These are phyloP conservation scores for Ceratosolen solmsi DNA, from an alignment of 1,140 invertebrate species.

Conservation along the genomic window DNA sequence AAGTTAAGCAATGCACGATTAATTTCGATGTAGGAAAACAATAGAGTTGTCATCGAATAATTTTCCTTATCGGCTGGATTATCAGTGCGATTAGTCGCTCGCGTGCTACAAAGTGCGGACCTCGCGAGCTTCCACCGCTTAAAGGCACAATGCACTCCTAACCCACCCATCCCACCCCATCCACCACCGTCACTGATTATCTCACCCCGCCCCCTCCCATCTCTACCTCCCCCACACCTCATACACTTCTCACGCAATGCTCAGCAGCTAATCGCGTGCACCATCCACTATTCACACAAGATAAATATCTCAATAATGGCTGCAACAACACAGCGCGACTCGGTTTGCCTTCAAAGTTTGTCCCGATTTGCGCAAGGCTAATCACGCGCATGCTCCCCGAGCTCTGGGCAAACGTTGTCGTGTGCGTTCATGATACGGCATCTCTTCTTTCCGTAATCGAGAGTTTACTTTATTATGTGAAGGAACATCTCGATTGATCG, in stretches of 20 bases:
- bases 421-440: neutral
- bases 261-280: slow-evolving; percentile 8
- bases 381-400: neutral
- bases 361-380: slow-evolving; percentile 38
- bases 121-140: neutral
- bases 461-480: no score
- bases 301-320: slow-evolving; percentile 42
- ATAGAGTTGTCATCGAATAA: slow-evolving; percentile 15
- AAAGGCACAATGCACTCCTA: neutral
- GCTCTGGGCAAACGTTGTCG: neutral
- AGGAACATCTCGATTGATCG: no score
- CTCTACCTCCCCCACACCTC: neutral
- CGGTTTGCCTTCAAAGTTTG: neutral
- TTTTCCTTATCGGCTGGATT: slow-evolving; percentile 3
- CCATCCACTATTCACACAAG: slow-evolving; percentile 38
- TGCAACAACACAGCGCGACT: neutral
- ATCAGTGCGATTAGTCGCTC: slow-evolving; percentile 5
- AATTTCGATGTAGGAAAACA: neutral
- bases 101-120: neutral
- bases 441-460: neutral
- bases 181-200: neutral
- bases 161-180: neutral
- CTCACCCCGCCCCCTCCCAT: neutral
- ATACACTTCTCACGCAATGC: slow-evolving; percentile 36
- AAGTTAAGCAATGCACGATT: neutral